Conservation (phyloP, 2,888 invertebrate species). For the Leucophenga maculata region DNA sequence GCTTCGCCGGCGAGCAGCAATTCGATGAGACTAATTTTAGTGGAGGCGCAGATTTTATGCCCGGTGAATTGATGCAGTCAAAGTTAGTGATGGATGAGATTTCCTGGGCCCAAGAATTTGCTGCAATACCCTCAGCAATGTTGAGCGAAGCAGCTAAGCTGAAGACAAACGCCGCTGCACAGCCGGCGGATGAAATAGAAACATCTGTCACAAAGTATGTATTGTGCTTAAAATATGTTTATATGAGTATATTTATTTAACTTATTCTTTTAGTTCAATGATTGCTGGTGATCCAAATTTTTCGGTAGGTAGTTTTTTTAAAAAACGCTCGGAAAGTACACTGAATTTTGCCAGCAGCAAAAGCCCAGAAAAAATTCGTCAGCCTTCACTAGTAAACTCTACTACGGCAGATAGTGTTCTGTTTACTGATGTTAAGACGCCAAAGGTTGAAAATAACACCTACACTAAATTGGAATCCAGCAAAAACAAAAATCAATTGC, state of each 20-base stretch:
- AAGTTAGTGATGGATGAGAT: conserved; percentile 67
- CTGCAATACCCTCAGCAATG: conserved; percentile 65
- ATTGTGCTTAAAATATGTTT: too few species aligned
- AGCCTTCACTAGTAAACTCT: conserved; percentile 50
- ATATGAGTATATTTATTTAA: background rate
- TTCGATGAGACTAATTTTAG: conserved; percentile 47
- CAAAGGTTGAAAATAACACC: conserved; percentile 62
- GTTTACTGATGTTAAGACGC: conserved; percentile 46
- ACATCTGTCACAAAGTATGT: conserved; percentile 56
- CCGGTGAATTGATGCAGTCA: conserved; percentile 68
- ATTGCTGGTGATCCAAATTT: conserved; percentile 62
- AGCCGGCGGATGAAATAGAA: conserved; percentile 46
- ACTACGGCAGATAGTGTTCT: conserved; percentile 13
- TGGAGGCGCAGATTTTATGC: conserved; percentile 60
- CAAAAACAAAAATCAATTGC: conserved; percentile 46
- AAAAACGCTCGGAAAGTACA: conserved; percentile 66
- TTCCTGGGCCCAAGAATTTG: conserved; percentile 69
- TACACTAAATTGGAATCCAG: conserved; percentile 61
- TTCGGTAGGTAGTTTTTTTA: conserved; percentile 68
- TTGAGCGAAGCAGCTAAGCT: conserved; percentile 59
- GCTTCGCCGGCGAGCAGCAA: conserved; percentile 35
- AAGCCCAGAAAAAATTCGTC: conserved; percentile 52
- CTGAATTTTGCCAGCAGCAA: conserved; percentile 56
- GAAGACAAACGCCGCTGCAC: conserved; percentile 37
- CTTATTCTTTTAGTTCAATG: conserved; percentile 51